These are phyloP conservation scores for Agrypnia vestita DNA, from an alignment of 1,140 invertebrate species.

Conservation along the genomic window DNA sequence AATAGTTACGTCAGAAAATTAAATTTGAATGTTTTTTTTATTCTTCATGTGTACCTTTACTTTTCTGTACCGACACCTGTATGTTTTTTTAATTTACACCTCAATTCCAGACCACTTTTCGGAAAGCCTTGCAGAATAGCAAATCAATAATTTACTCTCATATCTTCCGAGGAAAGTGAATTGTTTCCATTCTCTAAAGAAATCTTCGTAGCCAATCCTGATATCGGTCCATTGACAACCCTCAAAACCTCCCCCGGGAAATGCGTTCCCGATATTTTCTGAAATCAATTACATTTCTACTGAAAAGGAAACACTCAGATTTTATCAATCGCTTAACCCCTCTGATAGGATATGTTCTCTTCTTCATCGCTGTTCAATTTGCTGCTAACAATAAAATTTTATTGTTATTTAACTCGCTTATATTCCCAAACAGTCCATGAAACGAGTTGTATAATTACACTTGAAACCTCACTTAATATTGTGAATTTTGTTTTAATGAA, in stretches of 20 bases:
- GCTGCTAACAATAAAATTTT: background rate
- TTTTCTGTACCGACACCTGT: too few species aligned
- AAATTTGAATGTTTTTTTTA: too few species aligned
- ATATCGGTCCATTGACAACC: constrained; percentile 26
- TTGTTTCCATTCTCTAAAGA: constrained; percentile 3
- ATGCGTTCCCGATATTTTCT: constrained; percentile 12
- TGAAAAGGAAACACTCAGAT: background rate
- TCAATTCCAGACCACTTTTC: too few species aligned
- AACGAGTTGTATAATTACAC: too few species aligned
- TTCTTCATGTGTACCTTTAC: too few species aligned
- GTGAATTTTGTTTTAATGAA: background rate
- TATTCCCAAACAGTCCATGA: too few species aligned
- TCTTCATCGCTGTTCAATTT: too few species aligned
- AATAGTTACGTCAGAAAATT: too few species aligned
- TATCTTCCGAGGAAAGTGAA: constrained; percentile 16
- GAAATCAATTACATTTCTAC: constrained; percentile 24
- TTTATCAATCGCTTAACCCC: constrained; percentile 7
- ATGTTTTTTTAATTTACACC: too few species aligned
- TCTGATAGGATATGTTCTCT: too few species aligned
- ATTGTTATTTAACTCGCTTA: background rate
- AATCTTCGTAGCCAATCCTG: constrained; percentile 6
- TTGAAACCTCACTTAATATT: too few species aligned
- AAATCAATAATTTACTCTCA: background rate
- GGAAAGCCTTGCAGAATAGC: too few species aligned
- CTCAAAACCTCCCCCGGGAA: constrained; percentile 1